Percentiles rank a stretch among this genome's conserved stretches.
These are phyloP conservation scores for Ceratosolen solmsi DNA, from an alignment of 1,140 invertebrate genomes.

Conservation along the genomic window DNA sequence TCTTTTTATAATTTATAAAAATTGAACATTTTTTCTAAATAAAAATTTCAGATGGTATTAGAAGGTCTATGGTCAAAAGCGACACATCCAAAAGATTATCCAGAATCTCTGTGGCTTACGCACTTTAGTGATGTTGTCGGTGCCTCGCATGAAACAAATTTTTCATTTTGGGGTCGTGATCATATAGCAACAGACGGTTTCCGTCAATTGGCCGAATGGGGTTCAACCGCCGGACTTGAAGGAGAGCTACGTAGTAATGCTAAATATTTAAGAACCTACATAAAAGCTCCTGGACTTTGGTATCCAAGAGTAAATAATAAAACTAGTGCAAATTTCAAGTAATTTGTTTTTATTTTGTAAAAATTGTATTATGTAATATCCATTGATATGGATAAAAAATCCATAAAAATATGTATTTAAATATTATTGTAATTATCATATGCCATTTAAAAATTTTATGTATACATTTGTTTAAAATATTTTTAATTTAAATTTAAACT, in stretches of 20 bases:
- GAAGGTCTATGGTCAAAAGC: slow-evolving; percentile 96
- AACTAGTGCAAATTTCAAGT: slow-evolving; percentile 85
- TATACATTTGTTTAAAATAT: no score
- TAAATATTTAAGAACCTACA: slow-evolving; percentile 88
- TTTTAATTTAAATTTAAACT: no score
- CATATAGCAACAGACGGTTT: slow-evolving; percentile 93
- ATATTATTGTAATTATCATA: neutral
- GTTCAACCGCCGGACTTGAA: slow-evolving; percentile 92
- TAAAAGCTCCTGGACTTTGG: slow-evolving; percentile 96
- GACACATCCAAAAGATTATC: slow-evolving; percentile 98
- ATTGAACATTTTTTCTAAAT: no score
- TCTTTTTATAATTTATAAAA: no score
- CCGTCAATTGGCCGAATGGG: slow-evolving; percentile 93
- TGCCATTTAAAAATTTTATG: neutral
- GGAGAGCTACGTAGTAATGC: slow-evolving; percentile 89
- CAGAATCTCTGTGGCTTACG: slow-evolving; percentile 89
- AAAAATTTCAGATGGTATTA: slow-evolving; percentile 87
- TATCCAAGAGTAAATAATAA: slow-evolving; percentile 93
- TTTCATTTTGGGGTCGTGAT: slow-evolving; percentile 95
- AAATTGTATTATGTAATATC: neutral
- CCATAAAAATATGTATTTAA: neutral
- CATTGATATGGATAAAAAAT: neutral
- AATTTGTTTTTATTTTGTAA: slow-evolving; percentile 17
- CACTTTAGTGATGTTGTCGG: slow-evolving; percentile 99
- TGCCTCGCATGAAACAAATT: slow-evolving; percentile 92